These are phyloP conservation scores for Beaufortia kweichowensis DNA, from an alignment of 2,113 vertebrate genomes.

Conservation along the genomic window DNA sequence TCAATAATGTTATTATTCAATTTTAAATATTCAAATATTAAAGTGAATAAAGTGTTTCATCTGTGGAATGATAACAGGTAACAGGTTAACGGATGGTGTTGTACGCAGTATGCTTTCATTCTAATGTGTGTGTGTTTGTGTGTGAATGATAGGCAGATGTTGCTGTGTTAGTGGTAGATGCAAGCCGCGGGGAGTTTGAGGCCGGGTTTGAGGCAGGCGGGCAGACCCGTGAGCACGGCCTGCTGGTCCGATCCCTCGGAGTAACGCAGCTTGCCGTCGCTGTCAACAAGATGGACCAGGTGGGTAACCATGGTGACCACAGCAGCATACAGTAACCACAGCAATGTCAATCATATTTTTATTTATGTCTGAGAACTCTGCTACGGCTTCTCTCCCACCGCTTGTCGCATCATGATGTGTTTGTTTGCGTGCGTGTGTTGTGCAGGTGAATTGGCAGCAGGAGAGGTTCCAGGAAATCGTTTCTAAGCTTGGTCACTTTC, in stretches of 20 bases:
- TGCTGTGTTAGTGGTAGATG: slow-evolving; percentile 92
- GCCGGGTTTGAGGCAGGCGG: slow-evolving; percentile 96
- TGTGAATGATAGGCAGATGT: slow-evolving; percentile 86
- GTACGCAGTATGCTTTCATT: not conserved
- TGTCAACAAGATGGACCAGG: slow-evolving; percentile 99
- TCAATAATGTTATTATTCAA: too few species aligned
- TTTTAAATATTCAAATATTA: too few species aligned
- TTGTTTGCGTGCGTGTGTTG: slow-evolving; percentile 36
- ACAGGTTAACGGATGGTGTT: not conserved
- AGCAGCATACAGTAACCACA: slow-evolving; percentile 34
- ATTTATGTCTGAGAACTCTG: slow-evolving; percentile 37
- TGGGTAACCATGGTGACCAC: slow-evolving; percentile 63
- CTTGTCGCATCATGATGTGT: not conserved
- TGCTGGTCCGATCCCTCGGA: slow-evolving; percentile 94
- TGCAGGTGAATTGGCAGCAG: slow-evolving; percentile 91
- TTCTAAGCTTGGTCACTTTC: slow-evolving; percentile 91
- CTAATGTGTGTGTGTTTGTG: slow-evolving; percentile 25
- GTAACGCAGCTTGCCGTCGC: slow-evolving; percentile 96
- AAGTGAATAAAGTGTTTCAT: too few species aligned
- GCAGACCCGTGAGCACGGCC: slow-evolving; percentile 94
- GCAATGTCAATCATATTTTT: slow-evolving; percentile 38
- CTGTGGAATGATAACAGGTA: too few species aligned
- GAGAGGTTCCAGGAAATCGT: slow-evolving; percentile 91
- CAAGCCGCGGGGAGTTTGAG: slow-evolving; percentile 95
- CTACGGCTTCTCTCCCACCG: slow-evolving; percentile 37